Evolutionary conservation across 1,140 invertebrate species (phyloP).

Genomic region (Calosoma granatense): DNA sequence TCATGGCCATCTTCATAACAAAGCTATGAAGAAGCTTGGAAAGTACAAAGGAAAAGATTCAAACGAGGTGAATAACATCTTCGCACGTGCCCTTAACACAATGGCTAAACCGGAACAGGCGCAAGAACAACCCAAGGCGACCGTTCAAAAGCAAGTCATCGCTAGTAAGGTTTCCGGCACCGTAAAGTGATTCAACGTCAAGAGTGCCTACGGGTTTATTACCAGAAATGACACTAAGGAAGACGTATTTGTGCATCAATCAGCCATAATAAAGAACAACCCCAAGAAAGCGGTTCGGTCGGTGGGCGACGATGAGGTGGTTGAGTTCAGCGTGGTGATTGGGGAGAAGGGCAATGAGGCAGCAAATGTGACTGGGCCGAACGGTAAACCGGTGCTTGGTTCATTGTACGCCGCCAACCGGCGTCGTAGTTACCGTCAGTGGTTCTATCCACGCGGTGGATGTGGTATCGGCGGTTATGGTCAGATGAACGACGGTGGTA

Average conservation of each 20-base stretch:
- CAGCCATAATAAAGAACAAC: constrained; percentile 95
- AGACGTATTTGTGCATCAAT: constrained; percentile 99
- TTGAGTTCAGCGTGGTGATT: constrained; percentile 98
- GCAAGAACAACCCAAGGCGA: constrained; percentile 50
- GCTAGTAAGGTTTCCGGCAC: constrained; percentile 50
- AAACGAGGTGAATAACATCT: constrained; percentile 52
- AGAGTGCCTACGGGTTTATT: constrained; percentile 99
- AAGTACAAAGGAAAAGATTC: no score
- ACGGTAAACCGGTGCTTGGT: constrained; percentile 87
- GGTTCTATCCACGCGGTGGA: constrained; percentile 48
- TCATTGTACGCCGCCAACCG: no score
- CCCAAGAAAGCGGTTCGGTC: constrained; percentile 94
- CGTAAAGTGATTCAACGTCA: no score
- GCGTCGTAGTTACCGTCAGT: constrained; percentile 63
- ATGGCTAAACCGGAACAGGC: constrained; percentile 68
- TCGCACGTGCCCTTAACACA: constrained; percentile 48
- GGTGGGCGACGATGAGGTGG: constrained; percentile 96
- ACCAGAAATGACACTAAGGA: constrained; percentile 96
- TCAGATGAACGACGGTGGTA: constrained; percentile 23
- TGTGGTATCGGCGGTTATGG: constrained; percentile 28
- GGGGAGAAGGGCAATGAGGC: constrained; percentile 98
- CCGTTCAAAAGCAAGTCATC: constrained; percentile 52
- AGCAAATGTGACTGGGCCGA: no score
- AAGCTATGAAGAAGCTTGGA: no score
- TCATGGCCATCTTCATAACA: no score